Evolutionary conservation across 2,797 vertebrate genomes (phyloP), one percentile per base, ranked within the genome.

Genomic region (Leuciscus waleckii): DNA sequence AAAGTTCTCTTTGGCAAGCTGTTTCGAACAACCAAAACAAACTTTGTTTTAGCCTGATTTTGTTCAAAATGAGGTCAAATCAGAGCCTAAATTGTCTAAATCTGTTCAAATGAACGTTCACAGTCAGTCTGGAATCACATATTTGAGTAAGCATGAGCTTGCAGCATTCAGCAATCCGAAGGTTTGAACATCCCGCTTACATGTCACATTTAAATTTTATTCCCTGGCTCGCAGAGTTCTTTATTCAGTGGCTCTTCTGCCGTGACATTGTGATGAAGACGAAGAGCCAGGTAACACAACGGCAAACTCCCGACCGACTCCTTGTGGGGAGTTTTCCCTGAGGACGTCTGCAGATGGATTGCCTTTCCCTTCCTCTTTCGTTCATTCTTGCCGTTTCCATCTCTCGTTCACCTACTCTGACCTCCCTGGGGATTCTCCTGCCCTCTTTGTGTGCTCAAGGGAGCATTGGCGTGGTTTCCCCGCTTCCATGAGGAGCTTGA

Each of bases 261-360:
- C 88, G 90, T 93, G 92, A 93, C 90, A 91, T 92, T 92, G 88
- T 92, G 92, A 92, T 89, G 87, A 95, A 89, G 90, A 93, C 91
- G 91, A 92, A 93, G 91, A 92, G 67, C 67, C 90, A 91, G 90
- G 92, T 84, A 90, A 92, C 91, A 90, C 56, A 83, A 74, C 56
- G 51, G n/a, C 49, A 80, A 73, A 82, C 73, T 90, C 87, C 91
- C 91, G 87, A 74, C 37, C 70, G 77, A 67, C 81, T 70, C 91
- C 90, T 92, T 90, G 87, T 87, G 82, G 90, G 89, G 87, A 90
- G 89, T 86, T 63, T 56, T 92, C 92, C 92, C 91, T 2, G 3
- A 91, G 91, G 93, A 92, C 78, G 63, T 51, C 0, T 81, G 61
- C 88, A 92, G 91, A 94, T 94, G 92, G 90, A 94, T 94, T 88